Base-by-base conservation (phyloP, 2,797 vertebrate species). In the Neostethus bicornis region DNA sequence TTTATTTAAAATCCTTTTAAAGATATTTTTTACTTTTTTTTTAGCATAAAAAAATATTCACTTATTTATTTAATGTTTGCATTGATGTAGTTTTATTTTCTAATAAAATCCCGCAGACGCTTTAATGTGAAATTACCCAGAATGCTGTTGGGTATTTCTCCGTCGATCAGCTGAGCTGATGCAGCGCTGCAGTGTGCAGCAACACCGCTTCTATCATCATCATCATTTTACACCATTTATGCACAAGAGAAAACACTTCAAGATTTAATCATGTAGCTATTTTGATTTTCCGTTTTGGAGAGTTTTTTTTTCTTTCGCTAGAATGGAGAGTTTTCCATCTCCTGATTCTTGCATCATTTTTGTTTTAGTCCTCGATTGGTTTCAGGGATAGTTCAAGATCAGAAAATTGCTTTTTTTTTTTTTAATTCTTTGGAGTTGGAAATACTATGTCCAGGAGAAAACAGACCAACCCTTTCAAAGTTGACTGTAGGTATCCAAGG, bases 391-490 rank as follows among this genome's bases (percentile, higher is more conserved):
- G 61, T 68, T 60, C 75, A 70, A 75, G 75, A 48, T 77, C 45
- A 57, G 74, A 87, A 85, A 69, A 85, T 75, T 80, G 4, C 56
- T 61, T 68, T 80, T 24, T 39, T 19, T 28, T 1, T 51, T 17
- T 24, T 64, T n/a, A n/a, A 70, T 62, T 74, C 53, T 67, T 67
- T 61, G 75, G 67, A 87, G 70, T 81, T 81, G 75, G 79, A 87
- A 85, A 70, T 96, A 96, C 92, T 94, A 98, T 98, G 96, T 98
- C 96, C 92, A 96, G 95, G 85, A 92, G 96, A 88, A 99, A 99
- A 97, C 96, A 98, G 91, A 96, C 94, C 89, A 97, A 95, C 93
- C 96, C 97, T 87, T 97, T 98, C 92, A 98, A 96, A 96, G 96
- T 98, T 93, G 91, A 95, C 92, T 98, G 97, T 98, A 94, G 95